Conservation (phyloP, 2,888 invertebrate genomes). For the Brachylomia viminalis region DNA sequence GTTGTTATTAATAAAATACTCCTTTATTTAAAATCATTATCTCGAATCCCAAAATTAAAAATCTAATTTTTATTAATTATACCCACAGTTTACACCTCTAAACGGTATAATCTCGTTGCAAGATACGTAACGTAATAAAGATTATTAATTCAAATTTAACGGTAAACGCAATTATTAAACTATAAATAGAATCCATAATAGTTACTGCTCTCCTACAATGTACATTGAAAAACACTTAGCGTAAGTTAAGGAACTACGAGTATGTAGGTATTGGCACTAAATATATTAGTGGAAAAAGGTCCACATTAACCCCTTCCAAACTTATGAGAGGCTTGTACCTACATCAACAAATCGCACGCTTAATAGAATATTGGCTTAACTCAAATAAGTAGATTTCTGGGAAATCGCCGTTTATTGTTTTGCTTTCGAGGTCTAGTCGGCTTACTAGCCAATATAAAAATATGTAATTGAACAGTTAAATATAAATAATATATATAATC, state of each 20-base stretch:
- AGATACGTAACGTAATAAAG: conserved; percentile 9
- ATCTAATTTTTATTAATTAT: not conserved
- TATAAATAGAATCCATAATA: conserved; percentile 38
- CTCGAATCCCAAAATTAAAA: not conserved
- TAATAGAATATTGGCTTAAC: too few relatives aligned
- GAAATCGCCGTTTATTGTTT: too few relatives aligned
- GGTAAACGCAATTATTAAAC: conserved; percentile 31
- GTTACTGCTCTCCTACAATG: conserved; percentile 21
- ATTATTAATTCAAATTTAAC: conserved; percentile 19
- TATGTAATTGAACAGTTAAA: too few relatives aligned
- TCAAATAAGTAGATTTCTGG: too few relatives aligned
- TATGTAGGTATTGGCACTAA: not conserved
- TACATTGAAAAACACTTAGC: conserved; percentile 48
- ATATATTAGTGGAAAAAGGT: conserved; percentile 5
- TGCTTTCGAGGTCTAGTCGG: too few relatives aligned
- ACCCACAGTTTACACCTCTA: not conserved
- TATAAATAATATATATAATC: too few relatives aligned
- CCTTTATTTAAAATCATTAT: not conserved
- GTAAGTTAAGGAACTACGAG: not conserved
- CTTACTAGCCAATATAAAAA: too few relatives aligned
- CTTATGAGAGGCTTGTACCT: not conserved
- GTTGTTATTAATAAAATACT: not conserved
- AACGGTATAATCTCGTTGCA: not conserved
- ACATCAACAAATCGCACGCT: not conserved
- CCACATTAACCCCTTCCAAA: not conserved